Percentiles rank a stretch among this genome's conserved stretches.
Conservation (phyloP, 2,888 invertebrate genomes). For the Limnephilus auricula region DNA sequence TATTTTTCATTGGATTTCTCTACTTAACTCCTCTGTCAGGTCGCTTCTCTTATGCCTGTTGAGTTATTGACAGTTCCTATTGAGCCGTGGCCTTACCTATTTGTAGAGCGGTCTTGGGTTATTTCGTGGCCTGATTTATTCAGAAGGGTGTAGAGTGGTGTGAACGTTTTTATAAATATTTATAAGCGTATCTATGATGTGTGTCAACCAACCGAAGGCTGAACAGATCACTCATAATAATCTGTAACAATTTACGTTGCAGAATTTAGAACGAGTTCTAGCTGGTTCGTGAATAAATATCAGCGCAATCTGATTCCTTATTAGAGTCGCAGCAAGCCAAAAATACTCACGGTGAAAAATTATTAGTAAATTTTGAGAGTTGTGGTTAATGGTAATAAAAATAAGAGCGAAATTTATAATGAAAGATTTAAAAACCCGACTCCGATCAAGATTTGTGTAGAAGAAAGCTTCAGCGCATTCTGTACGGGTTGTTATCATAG, state of each 20-base stretch:
- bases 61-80: background rate
- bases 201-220: constrained; percentile 35
- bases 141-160: constrained; percentile 25
- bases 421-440: no score
- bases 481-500: no score
- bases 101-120: constrained; percentile 23
- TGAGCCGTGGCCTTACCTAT: background rate
- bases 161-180: constrained; percentile 13
- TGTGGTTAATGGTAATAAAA: background rate
- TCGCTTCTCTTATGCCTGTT: background rate
- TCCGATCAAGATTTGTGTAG: no score
- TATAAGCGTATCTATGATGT: constrained; percentile 18
- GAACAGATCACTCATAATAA: constrained; percentile 21
- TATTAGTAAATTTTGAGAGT: background rate
- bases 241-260: constrained; percentile 5
- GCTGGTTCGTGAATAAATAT: background rate
- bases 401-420: no score
- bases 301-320: background rate
- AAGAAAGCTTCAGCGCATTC: no score
- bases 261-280: constrained; percentile 2
- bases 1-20: background rate
- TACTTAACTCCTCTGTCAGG: background rate
- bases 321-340: background rate
- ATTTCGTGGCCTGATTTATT: constrained; percentile 35
- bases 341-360: background rate